Conservation (phyloP, 2,113 vertebrate genomes). For the Daboia siamensis region DNA sequence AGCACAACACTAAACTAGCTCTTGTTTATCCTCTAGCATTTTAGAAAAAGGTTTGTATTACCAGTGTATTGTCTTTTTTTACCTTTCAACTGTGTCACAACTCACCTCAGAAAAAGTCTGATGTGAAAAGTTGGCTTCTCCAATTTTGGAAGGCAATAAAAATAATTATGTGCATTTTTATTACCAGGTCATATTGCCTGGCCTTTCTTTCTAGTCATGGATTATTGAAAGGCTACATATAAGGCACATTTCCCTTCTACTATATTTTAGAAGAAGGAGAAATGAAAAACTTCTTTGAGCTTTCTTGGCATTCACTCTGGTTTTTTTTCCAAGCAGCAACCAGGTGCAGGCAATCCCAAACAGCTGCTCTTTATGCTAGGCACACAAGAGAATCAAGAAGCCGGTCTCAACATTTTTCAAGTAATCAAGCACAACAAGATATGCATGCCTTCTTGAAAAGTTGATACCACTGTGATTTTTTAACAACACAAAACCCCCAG, state of each 20-base stretch:
- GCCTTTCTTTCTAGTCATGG: neutral
- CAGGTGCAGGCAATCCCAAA: neutral
- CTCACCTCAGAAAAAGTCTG: neutral
- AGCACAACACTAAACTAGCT: neutral
- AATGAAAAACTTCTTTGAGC: neutral
- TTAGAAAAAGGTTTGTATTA: neutral
- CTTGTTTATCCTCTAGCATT: neutral
- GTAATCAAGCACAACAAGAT: neutral
- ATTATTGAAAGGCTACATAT: neutral
- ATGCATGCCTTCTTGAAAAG: neutral
- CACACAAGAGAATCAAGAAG: neutral
- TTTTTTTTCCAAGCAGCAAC: neutral
- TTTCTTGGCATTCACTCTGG: neutral
- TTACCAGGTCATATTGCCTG: neutral
- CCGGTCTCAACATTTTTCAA: neutral
- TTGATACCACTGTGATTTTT: neutral
- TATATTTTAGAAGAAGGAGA: constrained; percentile 2
- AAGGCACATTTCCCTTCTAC: neutral
- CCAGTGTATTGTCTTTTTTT: neutral
- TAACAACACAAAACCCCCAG: neutral
- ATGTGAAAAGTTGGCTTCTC: neutral
- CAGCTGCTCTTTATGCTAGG: neutral
- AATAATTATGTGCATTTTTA: neutral
- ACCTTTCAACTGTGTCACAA: neutral
- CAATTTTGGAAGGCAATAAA: neutral